Conservation (phyloP, 37 sponge, comb jelly and placozoan species). For the Halichondria panicea region DNA sequence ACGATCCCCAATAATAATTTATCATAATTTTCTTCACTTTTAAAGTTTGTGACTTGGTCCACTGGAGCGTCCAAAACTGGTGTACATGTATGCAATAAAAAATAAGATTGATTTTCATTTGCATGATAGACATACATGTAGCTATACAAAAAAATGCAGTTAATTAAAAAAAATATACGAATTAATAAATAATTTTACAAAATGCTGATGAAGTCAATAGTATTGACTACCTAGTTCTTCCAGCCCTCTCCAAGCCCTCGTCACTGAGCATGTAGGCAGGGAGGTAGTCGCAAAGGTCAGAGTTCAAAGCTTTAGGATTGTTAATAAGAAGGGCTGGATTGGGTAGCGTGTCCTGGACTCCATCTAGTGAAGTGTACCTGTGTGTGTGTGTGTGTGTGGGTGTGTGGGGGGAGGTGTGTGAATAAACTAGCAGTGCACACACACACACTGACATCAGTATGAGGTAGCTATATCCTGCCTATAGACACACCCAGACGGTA, state of each 20-base stretch:
- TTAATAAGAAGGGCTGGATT: slow-evolving; percentile 74
- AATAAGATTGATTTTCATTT: no score
- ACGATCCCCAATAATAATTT: no score
- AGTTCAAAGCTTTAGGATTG: background rate
- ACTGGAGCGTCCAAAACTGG: no score
- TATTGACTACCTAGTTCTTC: no score
- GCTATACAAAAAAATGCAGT: no score
- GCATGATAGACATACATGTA: no score
- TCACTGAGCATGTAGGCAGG: slow-evolving; percentile 88
- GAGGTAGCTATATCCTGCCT: background rate
- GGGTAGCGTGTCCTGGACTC: slow-evolving; percentile 56
- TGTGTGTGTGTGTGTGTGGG: background rate
- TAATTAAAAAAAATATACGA: no score
- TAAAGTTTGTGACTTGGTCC: no score
- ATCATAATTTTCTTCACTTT: no score
- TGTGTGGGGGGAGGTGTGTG: background rate
- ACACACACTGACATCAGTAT: background rate
- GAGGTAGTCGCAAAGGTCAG: slow-evolving; percentile 20
- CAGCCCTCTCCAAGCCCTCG: slow-evolving; percentile 79
- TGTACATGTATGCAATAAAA: no score
- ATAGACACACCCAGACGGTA: background rate
- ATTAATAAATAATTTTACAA: no score
- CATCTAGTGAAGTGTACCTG: slow-evolving; percentile 95
- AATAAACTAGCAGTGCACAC: background rate
- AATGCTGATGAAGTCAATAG: no score